Conservation (phyloP, 2,797 vertebrate genomes). For the Lindbergichthys nudifrons region DNA sequence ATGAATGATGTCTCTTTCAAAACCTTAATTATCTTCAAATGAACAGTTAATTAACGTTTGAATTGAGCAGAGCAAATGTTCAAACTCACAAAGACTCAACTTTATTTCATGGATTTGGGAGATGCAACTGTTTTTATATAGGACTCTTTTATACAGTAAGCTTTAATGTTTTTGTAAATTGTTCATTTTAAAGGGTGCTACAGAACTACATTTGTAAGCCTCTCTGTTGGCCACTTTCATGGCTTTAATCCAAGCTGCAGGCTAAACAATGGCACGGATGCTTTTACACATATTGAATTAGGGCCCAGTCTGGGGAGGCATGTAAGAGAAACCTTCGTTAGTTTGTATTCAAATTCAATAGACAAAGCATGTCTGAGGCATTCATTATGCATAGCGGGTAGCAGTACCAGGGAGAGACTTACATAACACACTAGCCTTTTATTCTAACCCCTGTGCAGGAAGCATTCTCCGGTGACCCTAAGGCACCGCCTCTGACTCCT, state of each 20-base stretch:
- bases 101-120: slow-evolving; percentile 21
- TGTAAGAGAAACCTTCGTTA: slow-evolving; percentile 78
- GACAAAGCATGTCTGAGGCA: slow-evolving; percentile 79
- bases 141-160: background rate
- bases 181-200: slow-evolving; percentile 51
- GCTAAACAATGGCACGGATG: slow-evolving; percentile 65
- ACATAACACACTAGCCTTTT: slow-evolving; percentile 82
- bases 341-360: slow-evolving; percentile 80
- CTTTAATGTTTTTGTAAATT: slow-evolving; percentile 28
- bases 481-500: slow-evolving; percentile 49
- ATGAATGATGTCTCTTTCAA: background rate
- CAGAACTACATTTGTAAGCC: slow-evolving; percentile 50
- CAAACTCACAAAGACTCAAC: background rate
- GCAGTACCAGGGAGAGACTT: slow-evolving; percentile 78
- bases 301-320: slow-evolving; percentile 56
- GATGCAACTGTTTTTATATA: background rate
- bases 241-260: slow-evolving; percentile 71
- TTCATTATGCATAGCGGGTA: slow-evolving; percentile 83
- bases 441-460: slow-evolving; percentile 74
- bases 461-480: slow-evolving; percentile 54
- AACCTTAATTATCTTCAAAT: background rate
- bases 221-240: slow-evolving; percentile 46
- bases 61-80: background rate
- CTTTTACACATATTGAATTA: slow-evolving; percentile 77
- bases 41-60: background rate